These are phyloP conservation scores for Morphnarchus princeps DNA, from an alignment of 2,113 vertebrate genomes.

Conservation along the genomic window DNA sequence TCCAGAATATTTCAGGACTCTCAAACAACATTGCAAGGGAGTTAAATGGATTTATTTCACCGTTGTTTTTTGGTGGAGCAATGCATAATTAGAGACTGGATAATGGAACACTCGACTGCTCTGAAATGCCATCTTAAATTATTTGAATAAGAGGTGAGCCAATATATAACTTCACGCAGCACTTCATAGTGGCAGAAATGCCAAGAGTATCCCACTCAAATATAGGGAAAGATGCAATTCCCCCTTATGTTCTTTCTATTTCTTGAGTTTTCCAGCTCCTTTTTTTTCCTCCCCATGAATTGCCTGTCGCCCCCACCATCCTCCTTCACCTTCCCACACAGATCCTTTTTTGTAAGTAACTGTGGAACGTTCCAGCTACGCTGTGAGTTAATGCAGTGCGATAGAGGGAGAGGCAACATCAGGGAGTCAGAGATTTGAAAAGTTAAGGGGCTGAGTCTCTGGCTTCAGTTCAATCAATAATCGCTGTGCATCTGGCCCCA, in stretches of 20 bases:
- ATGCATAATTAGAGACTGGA: neutral
- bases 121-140: neutral
- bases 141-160: conserved; percentile 1
- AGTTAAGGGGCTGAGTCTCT: conserved; percentile 11
- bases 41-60: neutral
- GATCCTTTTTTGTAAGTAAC: conserved; percentile 34
- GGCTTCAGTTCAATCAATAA: conserved; percentile 5
- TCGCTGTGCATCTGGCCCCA: neutral
- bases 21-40: neutral
- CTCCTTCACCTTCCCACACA: conserved; percentile 60
- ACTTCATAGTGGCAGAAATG: conserved; percentile 44
- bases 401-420: conserved; percentile 28
- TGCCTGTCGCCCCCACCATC: conserved; percentile 5
- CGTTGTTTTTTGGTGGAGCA: neutral
- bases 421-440: conserved; percentile 13
- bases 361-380: neutral
- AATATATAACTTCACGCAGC: neutral
- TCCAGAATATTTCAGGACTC: neutral
- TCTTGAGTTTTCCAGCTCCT: conserved; percentile 45
- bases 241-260: conserved; percentile 44
- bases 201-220: conserved; percentile 26
- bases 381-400: neutral
- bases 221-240: conserved; percentile 27
- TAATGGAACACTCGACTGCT: neutral
- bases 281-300: conserved; percentile 12